phyloP scores from a whole-genome alignment of 2,888 invertebrate species.

The Iselma pallidipennis region DNA sequence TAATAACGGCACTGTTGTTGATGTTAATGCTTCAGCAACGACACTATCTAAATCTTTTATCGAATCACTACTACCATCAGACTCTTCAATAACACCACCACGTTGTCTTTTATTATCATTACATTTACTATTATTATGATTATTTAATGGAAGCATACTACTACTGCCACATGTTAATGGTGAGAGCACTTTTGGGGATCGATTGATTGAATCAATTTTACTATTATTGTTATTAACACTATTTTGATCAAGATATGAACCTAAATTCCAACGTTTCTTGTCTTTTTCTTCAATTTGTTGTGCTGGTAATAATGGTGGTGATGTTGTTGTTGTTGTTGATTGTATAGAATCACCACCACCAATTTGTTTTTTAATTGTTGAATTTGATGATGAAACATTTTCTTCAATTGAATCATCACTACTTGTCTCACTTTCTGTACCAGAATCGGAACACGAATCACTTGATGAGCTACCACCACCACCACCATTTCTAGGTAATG shows the following conservation, averaged over 20 bases:
- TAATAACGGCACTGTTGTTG: constrained; percentile 54
- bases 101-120: background rate
- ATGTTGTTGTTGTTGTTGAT: background rate
- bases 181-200: constrained; percentile 32
- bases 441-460: constrained; percentile 66
- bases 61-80: constrained; percentile 60
- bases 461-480: constrained; percentile 62
- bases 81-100: constrained; percentile 43
- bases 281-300: constrained; percentile 5
- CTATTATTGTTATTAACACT: constrained; percentile 26
- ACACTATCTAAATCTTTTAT: constrained; percentile 62
- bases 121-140: constrained; percentile 6
- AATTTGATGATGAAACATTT: constrained; percentile 33
- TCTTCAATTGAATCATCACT: constrained; percentile 62
- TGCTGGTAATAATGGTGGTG: background rate
- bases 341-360: background rate
- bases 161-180: constrained; percentile 29
- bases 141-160: constrained; percentile 28
- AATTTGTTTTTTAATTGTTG: constrained; percentile 5
- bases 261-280: constrained; percentile 49
- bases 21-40: constrained; percentile 58
- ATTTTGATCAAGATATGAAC: constrained; percentile 54
- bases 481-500: constrained; percentile 8
- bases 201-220: constrained; percentile 27
- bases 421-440: constrained; percentile 60